Evolutionary conservation across 2,888 invertebrate species (phyloP), one percentile per base, ranked within the genome.

Genomic region (Anthrax anthrax): DNA sequence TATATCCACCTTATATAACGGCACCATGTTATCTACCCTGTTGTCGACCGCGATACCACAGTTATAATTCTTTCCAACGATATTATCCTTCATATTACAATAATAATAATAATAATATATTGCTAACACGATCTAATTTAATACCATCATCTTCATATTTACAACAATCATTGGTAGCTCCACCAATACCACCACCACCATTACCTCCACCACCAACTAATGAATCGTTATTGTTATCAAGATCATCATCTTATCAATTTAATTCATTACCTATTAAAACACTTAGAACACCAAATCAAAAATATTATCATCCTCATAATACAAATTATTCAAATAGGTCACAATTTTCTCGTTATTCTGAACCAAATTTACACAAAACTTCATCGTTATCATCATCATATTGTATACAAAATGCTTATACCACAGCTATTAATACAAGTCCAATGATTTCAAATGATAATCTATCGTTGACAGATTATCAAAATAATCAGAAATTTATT

Each of bases 1-100:
- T 65, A 46, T 67, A 67, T 57, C 66, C 67, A 42, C 66, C 66
- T 40, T 65, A 65, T 50, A 65, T 66, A 52, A 65, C 65, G 47
- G 67, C 60, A 44, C 64, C 67, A 18, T 66, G 65, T 52, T 60
- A 65, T 55, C 57, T 64, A 47, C 59, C 66, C 50, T 66, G 67
- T 55, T 66, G 67, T 54, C 64, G 63, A 41, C 63, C 65, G 48
- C 57, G 60, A n/a, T n/a, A n/a, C n/a, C n/a, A n/a, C 36, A 39
- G 43, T 39, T 44, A 39, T 19, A 42, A 42, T 27, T 63, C 67
- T 48, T 59, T 65, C 47, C 65, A 65, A 38, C 62, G 64, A 52
- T 64, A 57, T 50, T 23, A 23, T 23, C 52, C 56, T 48, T 52
- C 52, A 29, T 50, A 48, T 46, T 48, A 52, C n/a, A 46, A 50